Evolutionary conservation across 2,113 vertebrate species (phyloP).

Genomic region (Ophiodon elongatus): DNA sequence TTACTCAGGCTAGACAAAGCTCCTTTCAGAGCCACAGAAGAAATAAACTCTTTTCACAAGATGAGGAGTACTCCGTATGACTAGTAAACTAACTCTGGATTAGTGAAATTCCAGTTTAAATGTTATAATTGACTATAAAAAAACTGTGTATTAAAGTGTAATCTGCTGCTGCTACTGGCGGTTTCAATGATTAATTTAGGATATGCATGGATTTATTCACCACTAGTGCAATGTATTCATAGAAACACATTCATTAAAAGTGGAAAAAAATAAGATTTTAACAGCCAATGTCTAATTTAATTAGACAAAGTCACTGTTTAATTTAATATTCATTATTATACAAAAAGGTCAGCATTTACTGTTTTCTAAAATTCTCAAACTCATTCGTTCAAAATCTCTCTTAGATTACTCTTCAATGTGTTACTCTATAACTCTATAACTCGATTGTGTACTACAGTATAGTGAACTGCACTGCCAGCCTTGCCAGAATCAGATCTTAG

Average conservation of each 20-base stretch:
- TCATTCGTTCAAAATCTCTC: conserved; percentile 1
- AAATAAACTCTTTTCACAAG: background rate
- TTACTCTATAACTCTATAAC: conserved; percentile 15
- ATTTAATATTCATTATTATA: background rate
- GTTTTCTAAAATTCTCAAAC: conserved; percentile 13
- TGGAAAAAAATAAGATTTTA: background rate
- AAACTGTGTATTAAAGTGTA: background rate
- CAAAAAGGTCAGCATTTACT: background rate
- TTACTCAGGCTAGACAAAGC: conserved; percentile 12
- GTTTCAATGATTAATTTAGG: conserved; percentile 12
- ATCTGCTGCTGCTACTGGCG: background rate
- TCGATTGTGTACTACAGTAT: background rate
- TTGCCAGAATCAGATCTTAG: conserved; percentile 17
- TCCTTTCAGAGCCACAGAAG: background rate
- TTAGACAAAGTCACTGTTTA: background rate
- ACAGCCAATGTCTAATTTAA: background rate
- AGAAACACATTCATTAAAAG: background rate
- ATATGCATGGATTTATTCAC: conserved; percentile 7
- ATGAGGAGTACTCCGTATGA: background rate
- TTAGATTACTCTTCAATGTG: conserved; percentile 4
- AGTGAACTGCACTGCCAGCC: conserved; percentile 22
- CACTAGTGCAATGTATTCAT: conserved; percentile 11
- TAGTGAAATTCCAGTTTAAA: conserved; percentile 3
- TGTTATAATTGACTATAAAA: conserved; percentile 1
- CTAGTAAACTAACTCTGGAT: background rate